Evolutionary conservation across 1,140 invertebrate species (phyloP), one percentile per base, ranked within the genome.

Genomic region (Sitophilus oryzae): DNA sequence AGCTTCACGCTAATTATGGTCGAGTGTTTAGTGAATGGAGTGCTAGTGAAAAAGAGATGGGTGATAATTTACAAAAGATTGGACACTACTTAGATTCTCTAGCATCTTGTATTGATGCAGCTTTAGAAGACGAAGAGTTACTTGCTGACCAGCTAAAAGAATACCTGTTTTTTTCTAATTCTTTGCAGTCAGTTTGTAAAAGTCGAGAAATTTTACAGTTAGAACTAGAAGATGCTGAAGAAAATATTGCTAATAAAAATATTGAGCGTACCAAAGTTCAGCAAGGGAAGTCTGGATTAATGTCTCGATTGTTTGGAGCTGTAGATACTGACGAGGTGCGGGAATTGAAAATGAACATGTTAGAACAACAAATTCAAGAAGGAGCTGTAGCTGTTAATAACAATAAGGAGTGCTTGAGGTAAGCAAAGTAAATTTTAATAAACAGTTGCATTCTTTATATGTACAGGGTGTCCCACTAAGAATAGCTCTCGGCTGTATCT

Each of bases 1-100:
- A 90, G 69, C 72, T 90, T 23, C 88, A 91, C 70, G 80, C 81
- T 1, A 87, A 88, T 72, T 91, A 91, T 68, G 87, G 88, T 2
- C 79, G 87, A 50, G 77, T 91, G 20, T 90, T 90, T 60, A 89
- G 86, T 63, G 88, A 92, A 73, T 91, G 88, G 87, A 89, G 87
- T 73, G 86, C 82, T 16, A 83, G 88, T 52, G 89, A 92, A 66
- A 88, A 83, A 66, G 83, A 85, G 62, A 88, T 90, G 83, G 86
- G 86, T 1, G 88, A 90, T 72, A 84, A 84, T 1, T 65, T 92
- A 38, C 85, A 87, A 68, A 85, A 79, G 66, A 77, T 76, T 10
- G 78, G 79, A 2, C 79, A 81, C 70, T 81, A 81, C 64, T 76
- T 80, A 79, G 88, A 91, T 77, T 88, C 87, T 49, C 81, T 87